Conservation (phyloP, 2,888 invertebrate genomes). For the Acronicta psi region DNA sequence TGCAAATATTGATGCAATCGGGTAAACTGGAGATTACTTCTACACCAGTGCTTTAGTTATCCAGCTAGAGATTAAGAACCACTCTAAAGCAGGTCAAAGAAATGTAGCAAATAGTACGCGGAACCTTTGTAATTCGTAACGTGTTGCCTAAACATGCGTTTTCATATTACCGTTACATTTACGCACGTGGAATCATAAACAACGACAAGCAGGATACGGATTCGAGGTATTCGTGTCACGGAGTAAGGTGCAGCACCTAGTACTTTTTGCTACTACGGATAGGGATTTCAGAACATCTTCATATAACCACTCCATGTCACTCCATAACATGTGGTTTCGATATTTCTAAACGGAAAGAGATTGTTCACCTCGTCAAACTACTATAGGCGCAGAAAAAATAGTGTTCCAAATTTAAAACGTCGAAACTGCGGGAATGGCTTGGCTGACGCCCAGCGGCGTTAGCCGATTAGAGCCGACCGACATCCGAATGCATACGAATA, state of each 20-base stretch:
- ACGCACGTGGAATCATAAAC: conserved; percentile 75
- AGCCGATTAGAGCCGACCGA: conserved; percentile 71
- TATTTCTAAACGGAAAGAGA: conserved; percentile 74
- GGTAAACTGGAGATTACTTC: conserved; percentile 2
- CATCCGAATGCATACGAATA: conserved; percentile 73
- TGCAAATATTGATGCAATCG: conserved; percentile 8
- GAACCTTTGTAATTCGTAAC: conserved; percentile 55
- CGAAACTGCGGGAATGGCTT: conserved; percentile 83
- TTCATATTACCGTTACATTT: conserved; percentile 75
- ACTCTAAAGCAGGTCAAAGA: conserved; percentile 30
- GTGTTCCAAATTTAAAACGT: conserved; percentile 86
- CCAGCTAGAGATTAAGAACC: background rate
- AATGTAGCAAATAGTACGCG: conserved; percentile 36
- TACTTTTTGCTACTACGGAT: conserved; percentile 52
- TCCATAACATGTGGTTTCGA: conserved; percentile 32
- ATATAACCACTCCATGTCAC: conserved; percentile 5
- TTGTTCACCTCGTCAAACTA: conserved; percentile 85
- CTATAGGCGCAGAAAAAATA: conserved; percentile 77
- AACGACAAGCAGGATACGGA: conserved; percentile 73
- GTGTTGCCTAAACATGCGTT: conserved; percentile 67
- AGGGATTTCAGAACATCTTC: conserved; percentile 16
- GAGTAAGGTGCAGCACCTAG: conserved; percentile 59
- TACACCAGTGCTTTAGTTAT: conserved; percentile 1
- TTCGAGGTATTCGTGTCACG: conserved; percentile 77
- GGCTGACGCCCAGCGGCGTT: conserved; percentile 82